Conservation (phyloP, 2,797 vertebrate species). For the Mycteria americana region DNA sequence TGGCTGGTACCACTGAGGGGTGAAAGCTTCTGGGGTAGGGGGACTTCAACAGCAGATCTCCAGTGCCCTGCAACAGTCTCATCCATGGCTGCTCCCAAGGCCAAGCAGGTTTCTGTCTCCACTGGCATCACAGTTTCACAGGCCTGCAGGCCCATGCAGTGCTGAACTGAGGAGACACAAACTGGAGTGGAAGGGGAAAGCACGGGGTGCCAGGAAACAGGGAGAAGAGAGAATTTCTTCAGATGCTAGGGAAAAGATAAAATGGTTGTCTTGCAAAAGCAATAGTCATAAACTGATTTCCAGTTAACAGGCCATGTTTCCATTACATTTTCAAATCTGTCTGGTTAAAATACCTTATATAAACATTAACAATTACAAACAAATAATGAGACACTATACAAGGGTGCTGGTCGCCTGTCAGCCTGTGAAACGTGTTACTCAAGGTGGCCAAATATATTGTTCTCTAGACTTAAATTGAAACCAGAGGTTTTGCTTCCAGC, state of each 20-base stretch:
- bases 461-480: not conserved
- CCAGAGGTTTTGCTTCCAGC: not conserved
- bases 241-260: not conserved
- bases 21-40: not conserved
- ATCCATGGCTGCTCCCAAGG: not conserved
- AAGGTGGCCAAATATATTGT: not conserved
- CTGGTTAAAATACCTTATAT: not conserved
- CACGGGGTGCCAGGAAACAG: fast-evolving
- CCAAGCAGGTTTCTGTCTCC: not conserved
- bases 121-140: not conserved
- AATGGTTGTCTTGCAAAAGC: not conserved
- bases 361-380: not conserved
- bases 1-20: not conserved
- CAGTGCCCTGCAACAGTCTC: not conserved
- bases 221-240: not conserved
- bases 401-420: not conserved
- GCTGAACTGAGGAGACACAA: not conserved
- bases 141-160: not conserved
- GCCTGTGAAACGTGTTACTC: not conserved
- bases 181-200: not conserved
- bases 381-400: not conserved
- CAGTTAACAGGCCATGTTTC: not conserved
- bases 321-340: not conserved
- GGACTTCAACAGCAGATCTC: not conserved
- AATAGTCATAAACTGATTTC: not conserved